Percentiles rank a stretch among this genome's conserved stretches.
Conservation (phyloP, 2,888 invertebrate genomes). For the Tineola bisselliella region DNA sequence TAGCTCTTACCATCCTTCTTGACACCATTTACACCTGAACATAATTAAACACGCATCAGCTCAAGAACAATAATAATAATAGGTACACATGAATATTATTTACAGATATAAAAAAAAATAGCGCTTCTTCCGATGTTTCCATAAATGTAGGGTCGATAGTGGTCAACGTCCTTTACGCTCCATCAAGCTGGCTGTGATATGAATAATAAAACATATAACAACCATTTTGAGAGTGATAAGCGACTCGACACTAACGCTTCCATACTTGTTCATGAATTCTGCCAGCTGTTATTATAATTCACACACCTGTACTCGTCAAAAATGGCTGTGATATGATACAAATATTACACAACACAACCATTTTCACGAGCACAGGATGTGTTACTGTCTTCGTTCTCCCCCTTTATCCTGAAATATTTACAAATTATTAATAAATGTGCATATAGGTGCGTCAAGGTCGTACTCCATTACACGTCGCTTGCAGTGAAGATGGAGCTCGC, state of each 20-base stretch:
- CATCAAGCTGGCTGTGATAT: slow-evolving; percentile 11
- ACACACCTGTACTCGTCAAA: slow-evolving; percentile 4
- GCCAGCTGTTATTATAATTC: background rate
- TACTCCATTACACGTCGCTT: slow-evolving; percentile 83
- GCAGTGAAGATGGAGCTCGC: slow-evolving; percentile 78
- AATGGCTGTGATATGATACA: slow-evolving; percentile 10
- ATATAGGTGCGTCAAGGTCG: slow-evolving; percentile 71
- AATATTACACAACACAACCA: slow-evolving; percentile 5
- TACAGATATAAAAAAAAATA: background rate
- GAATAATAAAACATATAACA: background rate
- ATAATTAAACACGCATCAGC: too few relatives aligned
- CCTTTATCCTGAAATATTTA: background rate
- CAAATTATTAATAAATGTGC: background rate
- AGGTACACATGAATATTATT: background rate
- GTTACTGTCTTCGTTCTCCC: background rate
- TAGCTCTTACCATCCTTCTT: too few relatives aligned
- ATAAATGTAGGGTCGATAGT: background rate
- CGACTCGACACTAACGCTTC: background rate
- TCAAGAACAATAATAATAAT: too few relatives aligned
- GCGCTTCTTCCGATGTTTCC: background rate
- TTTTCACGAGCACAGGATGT: background rate
- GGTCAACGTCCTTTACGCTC: slow-evolving; percentile 6
- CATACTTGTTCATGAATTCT: background rate
- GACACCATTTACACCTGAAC: too few relatives aligned
- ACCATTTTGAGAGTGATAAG: slow-evolving; percentile 7